Base-by-base conservation (phyloP, 2,113 vertebrate genomes). In the Phylloscopus trochiloides region DNA sequence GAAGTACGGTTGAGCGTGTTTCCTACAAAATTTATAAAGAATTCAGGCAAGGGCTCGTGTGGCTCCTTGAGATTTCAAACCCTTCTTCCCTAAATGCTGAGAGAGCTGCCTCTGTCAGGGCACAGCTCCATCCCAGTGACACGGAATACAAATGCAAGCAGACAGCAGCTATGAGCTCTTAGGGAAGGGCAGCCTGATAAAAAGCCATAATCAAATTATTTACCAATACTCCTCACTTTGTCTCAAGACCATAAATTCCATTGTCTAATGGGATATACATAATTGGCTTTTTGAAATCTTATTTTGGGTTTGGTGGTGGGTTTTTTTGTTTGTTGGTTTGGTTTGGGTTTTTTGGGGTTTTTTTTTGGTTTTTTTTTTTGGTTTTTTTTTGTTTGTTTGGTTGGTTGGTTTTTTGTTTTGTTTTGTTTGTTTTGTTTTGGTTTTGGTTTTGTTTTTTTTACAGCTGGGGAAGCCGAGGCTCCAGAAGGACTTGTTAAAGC, bases 21-120 rank as follows among this genome's bases (percentile, higher is more conserved):
- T 93, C 65, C 95, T 95, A 81, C 86, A 78, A 88, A 93, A 95
- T 82, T 77, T 88, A 94, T 93, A 63, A 83, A 51, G 92, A 93
- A 88, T 81, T 94, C 58, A 78, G 72, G 79, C 22, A n/a, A 90
- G 91, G 76, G 81, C 65, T 55, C 45, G 22, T 36, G 50, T 34
- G 65, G 79, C 88, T 95, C 80, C 70, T 68, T 36, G 63, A 91
- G 91, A 57, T 36, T 85, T 84, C 70, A 61, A 68, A 58, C 32
- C 70, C 57, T 66, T 24, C 47, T 10, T 58, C 43, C 57, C 68
- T 29, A 24, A 79, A 62, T 19, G 40, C 88, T 66, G 85, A 2
- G 57, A 32, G 59, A 88, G 81, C 51, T 74, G 40, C 26, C 38
- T 84, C 61, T 94, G 88, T 45, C 92, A 83, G 43, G 70, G 48